phyloP scores from a whole-genome alignment of 1,140 invertebrate species.

The Pinna nobilis region DNA sequence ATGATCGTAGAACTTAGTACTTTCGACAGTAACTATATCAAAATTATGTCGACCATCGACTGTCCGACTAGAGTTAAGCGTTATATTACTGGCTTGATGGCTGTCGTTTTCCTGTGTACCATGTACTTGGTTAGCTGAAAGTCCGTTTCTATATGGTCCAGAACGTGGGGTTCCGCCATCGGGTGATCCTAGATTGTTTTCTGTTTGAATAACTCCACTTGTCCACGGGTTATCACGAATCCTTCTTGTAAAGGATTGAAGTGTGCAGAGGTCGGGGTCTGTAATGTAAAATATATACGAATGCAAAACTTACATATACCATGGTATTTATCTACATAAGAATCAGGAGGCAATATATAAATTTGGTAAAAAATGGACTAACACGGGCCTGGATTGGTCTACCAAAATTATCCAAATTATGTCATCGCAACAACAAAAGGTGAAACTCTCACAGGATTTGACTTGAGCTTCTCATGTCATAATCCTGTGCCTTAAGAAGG shows the following conservation, averaged over 20 bases:
- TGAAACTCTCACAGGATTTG: background rate
- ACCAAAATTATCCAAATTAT: background rate
- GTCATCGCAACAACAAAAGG: background rate
- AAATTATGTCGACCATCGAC: background rate
- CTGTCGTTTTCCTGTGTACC: background rate
- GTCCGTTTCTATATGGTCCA: slow-evolving; percentile 1
- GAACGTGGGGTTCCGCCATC: background rate
- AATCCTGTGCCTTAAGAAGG: no score
- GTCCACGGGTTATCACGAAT: slow-evolving; percentile 18
- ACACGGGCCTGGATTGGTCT: background rate
- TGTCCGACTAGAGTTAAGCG: no score
- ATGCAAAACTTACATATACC: background rate
- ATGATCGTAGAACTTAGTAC: no score
- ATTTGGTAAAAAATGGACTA: background rate
- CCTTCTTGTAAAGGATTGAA: slow-evolving; percentile 54
- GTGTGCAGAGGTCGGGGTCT: slow-evolving; percentile 51
- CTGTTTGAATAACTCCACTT: background rate
- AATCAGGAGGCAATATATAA: background rate
- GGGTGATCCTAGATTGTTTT: background rate
- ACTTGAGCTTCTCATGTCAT: no score
- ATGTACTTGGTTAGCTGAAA: background rate
- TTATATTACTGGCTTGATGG: background rate
- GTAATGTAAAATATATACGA: slow-evolving; percentile 13
- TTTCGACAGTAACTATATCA: background rate
- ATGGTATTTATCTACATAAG: background rate